Evolutionary conservation across 2,888 invertebrate genomes (phyloP), one percentile per base, ranked within the genome.

Genomic region (Diaphora mendica): DNA sequence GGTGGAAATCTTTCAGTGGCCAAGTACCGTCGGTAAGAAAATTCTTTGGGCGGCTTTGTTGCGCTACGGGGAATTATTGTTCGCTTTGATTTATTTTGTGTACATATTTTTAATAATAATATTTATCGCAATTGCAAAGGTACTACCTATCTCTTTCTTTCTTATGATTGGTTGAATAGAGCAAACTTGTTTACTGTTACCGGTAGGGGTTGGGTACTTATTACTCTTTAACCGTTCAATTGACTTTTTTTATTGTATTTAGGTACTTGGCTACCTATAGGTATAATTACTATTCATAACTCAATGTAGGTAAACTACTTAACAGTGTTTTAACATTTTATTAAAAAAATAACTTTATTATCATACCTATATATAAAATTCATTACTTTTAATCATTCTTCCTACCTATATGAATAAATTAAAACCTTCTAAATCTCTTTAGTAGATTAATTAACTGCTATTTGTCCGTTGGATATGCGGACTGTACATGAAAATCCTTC

Each of bases 401-500:
- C 39, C 39, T 39, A n/a, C n/a, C 9, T 39, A 39, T 11, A 7
- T 35, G 4, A 4, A 39, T 39, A 39, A 39, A 39, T 11, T 39
- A 39, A 39, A 11, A 39, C 9, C 39, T 48, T 48, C 48, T 17
- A 17, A 20, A 20, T 48, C 39, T 39, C 39, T 1, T 39, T 11
- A 11, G 4, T 35, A 7, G 1, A 11, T 39, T 39, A 39, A 20
- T 20, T 20, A 35, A 9, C 30, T 4, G 1, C 23, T 39, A 30
- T 75, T 55, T 80, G 78, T 83, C 81, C 71, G 74, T 35, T 86
- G 85, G 85, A 82, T 86, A 69, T 84, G 83, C 91, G 70, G 85
- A 90, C 93, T 84, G 88, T 95, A 93, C 93, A 90, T 92, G 93
- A 91, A 94, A 93, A 93, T 92, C 91, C 90, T 91, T 93, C 93